These are phyloP conservation scores for Pachyseris speciosa DNA, from an alignment of 64 coral and sea anemone genomes.

Conservation along the genomic window DNA sequence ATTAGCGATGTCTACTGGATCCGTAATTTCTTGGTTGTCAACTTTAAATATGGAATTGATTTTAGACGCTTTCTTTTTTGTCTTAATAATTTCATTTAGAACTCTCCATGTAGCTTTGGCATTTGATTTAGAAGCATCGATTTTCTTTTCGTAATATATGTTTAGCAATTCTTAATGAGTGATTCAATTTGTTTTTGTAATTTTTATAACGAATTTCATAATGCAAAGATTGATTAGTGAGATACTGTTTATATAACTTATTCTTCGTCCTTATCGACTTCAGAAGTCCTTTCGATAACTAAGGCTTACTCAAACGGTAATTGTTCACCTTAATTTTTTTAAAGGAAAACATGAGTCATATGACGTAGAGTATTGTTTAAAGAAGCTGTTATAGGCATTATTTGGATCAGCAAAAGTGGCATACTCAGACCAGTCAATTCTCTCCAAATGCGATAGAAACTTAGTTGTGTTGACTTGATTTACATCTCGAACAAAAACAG, in stretches of 20 bases:
- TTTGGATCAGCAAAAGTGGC: slow-evolving; percentile 17
- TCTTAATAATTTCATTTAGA: slow-evolving; percentile 74
- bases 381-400: background rate
- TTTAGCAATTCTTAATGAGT: slow-evolving; percentile 55
- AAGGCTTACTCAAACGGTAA: slow-evolving; percentile 15
- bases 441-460: background rate
- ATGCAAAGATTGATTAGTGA: slow-evolving; percentile 20
- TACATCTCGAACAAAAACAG: background rate
- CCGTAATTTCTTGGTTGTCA: slow-evolving; percentile 53
- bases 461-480: background rate
- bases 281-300: slow-evolving; percentile 37
- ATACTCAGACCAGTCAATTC: background rate
- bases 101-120: slow-evolving; percentile 43
- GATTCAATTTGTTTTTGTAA: slow-evolving; percentile 63
- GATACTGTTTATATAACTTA: slow-evolving; percentile 57
- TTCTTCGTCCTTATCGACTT: slow-evolving; percentile 53
- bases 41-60: slow-evolving; percentile 21
- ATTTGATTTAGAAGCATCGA: slow-evolving; percentile 41
- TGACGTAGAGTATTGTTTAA: no score
- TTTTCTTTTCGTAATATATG: slow-evolving; percentile 53
- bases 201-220: slow-evolving; percentile 45
- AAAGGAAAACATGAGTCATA: no score
- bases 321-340: no score
- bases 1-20: slow-evolving; percentile 34
- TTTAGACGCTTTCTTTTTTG: slow-evolving; percentile 47